A percentile compares a stretch with the other conserved stretches of the same genome.
These are phyloP conservation scores for Leptocoma aspasia DNA, from an alignment of 2,113 vertebrate species.

Conservation along the genomic window DNA sequence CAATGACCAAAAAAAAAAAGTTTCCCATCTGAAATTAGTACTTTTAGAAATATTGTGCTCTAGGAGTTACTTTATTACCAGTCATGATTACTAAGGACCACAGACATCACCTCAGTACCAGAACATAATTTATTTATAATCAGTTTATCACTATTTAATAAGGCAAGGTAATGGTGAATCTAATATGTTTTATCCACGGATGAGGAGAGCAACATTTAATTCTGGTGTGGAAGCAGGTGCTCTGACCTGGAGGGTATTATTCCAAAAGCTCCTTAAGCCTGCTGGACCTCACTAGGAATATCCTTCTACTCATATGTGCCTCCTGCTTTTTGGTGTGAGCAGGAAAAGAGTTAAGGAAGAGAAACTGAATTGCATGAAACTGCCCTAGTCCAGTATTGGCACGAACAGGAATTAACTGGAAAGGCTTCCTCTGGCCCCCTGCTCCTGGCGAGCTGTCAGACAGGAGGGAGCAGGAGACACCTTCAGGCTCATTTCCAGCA, in stretches of 20 bases:
- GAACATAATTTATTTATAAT: neutral
- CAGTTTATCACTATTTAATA: neutral
- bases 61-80: neutral
- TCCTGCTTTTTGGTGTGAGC: neutral
- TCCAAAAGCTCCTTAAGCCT: neutral
- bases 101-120: neutral
- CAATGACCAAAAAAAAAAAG: neutral
- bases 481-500: neutral
- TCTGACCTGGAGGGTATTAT: neutral
- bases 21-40: neutral
- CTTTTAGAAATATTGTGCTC: neutral
- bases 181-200: neutral
- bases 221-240: neutral
- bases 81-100: neutral
- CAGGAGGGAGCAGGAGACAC: neutral
- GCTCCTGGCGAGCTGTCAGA: neutral
- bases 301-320: neutral
- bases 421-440: neutral
- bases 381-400: neutral
- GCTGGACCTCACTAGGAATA: neutral
- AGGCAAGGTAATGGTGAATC: neutral
- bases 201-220: neutral
- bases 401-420: neutral
- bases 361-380: neutral
- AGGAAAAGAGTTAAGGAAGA: neutral